Evolutionary conservation across 2,797 vertebrate species (phyloP), one percentile per base, ranked within the genome.

Genomic region (Pangasius macronema): DNA sequence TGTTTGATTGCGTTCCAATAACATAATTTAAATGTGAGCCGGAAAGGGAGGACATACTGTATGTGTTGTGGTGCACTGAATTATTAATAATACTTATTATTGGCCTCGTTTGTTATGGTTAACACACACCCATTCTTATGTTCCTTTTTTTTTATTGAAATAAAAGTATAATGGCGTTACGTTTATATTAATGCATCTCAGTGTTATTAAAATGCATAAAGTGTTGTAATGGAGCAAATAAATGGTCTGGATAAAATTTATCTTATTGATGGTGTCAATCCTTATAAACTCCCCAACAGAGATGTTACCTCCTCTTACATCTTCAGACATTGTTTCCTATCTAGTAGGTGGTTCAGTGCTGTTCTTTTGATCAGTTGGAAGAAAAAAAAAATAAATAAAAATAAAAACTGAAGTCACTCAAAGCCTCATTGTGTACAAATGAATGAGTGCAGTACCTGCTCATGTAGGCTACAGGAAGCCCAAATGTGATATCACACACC

Each of bases 141-240:
- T 63, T 46, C 1, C 14, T 63, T 63, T n/a, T 63, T 67, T 67
- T 65, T 67, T 33, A 13, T 20, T 59, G 5, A 57, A 36, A n/a
- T 49, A 30, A 51, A 83, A 22, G 22, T 80, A 27, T 1, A 79
- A 16, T n/a, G 14, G 16, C 7, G 51, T 51, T 51, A 3, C 11
- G 22, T 83, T 68, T 20, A 36, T 53, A 68, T 83, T 83, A 53
- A 20, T 36, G 5, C 20, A 51, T 11, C 20, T 83, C 65, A 70
- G 30, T 83, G 33, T 81, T 59, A 55, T 53, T 53, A 51, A 51
- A 82, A 20, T 51, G 42, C 8, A 65, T 65, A 1, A 82, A 68
- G n/a, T 83, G 82, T 83, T 53, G 11, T 55, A 53, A 55, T 36
- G 27, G 55, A 36, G 46, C n/a, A 83, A 83, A 83, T 79, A 82